A percentile compares a stretch with the other conserved stretches of the same genome.
Conservation (phyloP, 2,113 vertebrate genomes). For the Xyliphius kryptos region DNA sequence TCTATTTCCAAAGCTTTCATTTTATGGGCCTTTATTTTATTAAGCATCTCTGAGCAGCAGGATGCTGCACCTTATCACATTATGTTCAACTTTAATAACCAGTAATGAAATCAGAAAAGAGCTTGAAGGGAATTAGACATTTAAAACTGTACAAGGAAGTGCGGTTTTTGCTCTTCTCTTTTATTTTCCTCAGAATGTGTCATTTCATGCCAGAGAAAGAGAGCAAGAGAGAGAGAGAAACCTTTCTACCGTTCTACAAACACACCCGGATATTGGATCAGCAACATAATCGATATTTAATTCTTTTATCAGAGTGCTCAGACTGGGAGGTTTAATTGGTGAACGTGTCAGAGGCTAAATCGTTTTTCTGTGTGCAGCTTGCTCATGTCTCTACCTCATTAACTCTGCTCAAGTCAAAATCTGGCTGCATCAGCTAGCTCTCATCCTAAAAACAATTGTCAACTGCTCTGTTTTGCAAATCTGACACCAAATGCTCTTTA, state of each 20-base stretch:
- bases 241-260: slow-evolving; percentile 8
- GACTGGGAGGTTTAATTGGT: background rate
- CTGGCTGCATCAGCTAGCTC: no score
- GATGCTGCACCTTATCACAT: background rate
- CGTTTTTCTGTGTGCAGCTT: background rate
- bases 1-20: background rate
- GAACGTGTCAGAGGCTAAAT: background rate
- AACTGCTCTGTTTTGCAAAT: slow-evolving; percentile 4
- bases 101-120: background rate
- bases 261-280: background rate
- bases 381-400: slow-evolving; percentile 2
- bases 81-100: slow-evolving; percentile 2
- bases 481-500: slow-evolving; percentile 1
- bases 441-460: background rate
- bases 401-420: background rate
- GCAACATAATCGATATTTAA: slow-evolving; percentile 11
- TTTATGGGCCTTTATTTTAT: background rate
- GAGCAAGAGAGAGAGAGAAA: background rate
- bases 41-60: background rate
- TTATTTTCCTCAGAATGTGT: background rate
- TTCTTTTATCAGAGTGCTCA: slow-evolving; percentile 2
- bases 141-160: background rate
- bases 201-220: background rate
- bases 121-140: background rate
- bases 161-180: background rate